Evolutionary conservation across 2,113 vertebrate species (phyloP), one percentile per base, ranked within the genome.

Genomic region (Nipponia nippon): DNA sequence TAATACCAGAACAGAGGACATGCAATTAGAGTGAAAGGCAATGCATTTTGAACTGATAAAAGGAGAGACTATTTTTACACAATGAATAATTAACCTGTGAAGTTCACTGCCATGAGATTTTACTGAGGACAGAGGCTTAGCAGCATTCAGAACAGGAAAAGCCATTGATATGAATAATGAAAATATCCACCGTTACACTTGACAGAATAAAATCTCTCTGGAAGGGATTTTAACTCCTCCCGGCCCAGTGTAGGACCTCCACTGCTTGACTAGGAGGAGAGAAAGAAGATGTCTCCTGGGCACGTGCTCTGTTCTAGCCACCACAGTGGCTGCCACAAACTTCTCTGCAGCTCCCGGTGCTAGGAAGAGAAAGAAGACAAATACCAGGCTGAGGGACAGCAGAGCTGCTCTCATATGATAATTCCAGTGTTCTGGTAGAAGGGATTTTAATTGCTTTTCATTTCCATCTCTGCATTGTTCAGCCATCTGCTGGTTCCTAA

Each of bases 81-180:
- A 94, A 95, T 90, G 87, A 96, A 97, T 95, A 91, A 94, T 95
- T 97, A 97, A 95, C 91, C 87, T 83, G 71, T 75, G 67, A 96
- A 89, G 84, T 96, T 96, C 91, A 83, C 78, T 94, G 87, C 55
- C 87, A 67, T 5, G 1, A 2, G n/a, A 91, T 86, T 95, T 93
- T 93, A 91, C 75, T 0, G 3, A 83, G 87, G 78, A 91, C 32
- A 50, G 75, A 85, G 29, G 70, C 66, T 85, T 91, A 80, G 84
- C 47, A 83, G 84, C 85, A 75, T 85, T 93, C 84, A 91, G 95
- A 92, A 90, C 52, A 90, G 78, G 92, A 95, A 92, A 91, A 96
- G 27, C n/a, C 66, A 85, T 71, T 42, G 44, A 87, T 91, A 95
- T 83, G 78, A 96, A 95, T 90, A 94, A 95, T 95, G 89, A 96